Evolutionary conservation across 37 sponge, comb jelly and placozoan genomes (phyloP).

Genomic region (Diacarnus erythraeanus): DNA sequence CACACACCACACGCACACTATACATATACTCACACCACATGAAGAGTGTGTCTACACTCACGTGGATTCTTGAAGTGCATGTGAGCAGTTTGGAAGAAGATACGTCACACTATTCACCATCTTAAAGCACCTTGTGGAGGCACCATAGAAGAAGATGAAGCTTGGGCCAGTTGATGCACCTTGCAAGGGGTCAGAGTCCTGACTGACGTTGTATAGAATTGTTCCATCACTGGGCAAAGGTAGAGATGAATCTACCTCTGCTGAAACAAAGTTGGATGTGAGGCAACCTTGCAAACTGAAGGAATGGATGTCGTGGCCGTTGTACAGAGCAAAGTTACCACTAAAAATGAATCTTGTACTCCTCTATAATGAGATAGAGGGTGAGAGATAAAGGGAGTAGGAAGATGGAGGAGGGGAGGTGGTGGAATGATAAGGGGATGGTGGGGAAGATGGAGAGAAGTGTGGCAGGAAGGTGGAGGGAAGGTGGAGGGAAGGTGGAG

Average conservation of each 20-base stretch:
- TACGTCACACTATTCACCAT: slow-evolving; percentile 56
- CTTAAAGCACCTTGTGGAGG: slow-evolving; percentile 74
- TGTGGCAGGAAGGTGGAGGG: no score
- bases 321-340: slow-evolving; percentile 42
- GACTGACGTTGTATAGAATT: not conserved
- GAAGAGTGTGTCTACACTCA: slow-evolving; percentile 29
- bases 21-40: no score
- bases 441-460: not conserved
- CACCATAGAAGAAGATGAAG: slow-evolving; percentile 73
- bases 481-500: no score
- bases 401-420: not conserved
- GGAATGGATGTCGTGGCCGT: slow-evolving; percentile 44
- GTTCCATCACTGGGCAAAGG: slow-evolving; percentile 10
- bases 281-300: slow-evolving; percentile 56
- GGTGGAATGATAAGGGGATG: not conserved
- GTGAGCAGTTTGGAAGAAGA: slow-evolving; percentile 81
- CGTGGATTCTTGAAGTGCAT: slow-evolving; percentile 41
- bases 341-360: slow-evolving; percentile 19
- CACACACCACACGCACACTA: no score
- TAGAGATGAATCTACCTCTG: slow-evolving; percentile 1
- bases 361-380: not conserved
- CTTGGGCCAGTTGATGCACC: slow-evolving; percentile 63
- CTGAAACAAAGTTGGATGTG: slow-evolving; percentile 54
- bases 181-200: slow-evolving; percentile 2
- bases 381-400: no score